Base-by-base conservation (phyloP, 2,888 invertebrate genomes). In the Leptopilina drosophilae region DNA sequence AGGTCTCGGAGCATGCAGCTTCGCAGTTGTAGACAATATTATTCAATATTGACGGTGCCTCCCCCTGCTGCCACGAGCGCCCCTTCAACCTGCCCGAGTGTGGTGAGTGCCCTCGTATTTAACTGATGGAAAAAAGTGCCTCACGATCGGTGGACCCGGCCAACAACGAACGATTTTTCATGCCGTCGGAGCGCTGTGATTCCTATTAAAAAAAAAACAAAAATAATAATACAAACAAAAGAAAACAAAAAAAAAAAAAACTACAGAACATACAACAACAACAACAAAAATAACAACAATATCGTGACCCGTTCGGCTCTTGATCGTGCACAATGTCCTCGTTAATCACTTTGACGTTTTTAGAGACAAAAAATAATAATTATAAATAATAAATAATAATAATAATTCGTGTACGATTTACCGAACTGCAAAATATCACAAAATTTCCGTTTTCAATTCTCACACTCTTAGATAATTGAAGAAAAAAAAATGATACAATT, bases 1-100 rank as follows among this genome's bases (percentile, higher is more conserved):
- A 84, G 97, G 97, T 82, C 94, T 98, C 85, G 98, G 98, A 89
- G 96, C 98, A 81, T 97, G 98, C 94, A 98, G 98, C 92, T 98
- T 98, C 93, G 97, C 98, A 89, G 97, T 96, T 93, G 95, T 98
- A 90, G 95, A 96, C 89, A 96, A 97, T 92, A 95, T 96, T 91
- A 94, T 96, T 92, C 94, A 94, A 87, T 94, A 94, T 94, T 95
- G 95, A 94, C 92, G 88, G 88, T 88, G 85, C 88, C 87, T 90
- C 84, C 86, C 88, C 85, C 90, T 90, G 90, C 90, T 90, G 84
- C 89, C 90, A 90, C 90, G 90, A 87, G 88, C 89, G 86, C 87
- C 87, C 87, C 88, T 90, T 88, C 87, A 89, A 85, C 88, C 90
- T 87, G 89, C 90, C 88, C 90, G 89, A 87, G 89, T 90, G 86